A percentile compares a stretch with the other conserved stretches of the same genome.
Evolutionary conservation across 2,888 invertebrate species (phyloP).

Genomic region (Lysandra bellargus): DNA sequence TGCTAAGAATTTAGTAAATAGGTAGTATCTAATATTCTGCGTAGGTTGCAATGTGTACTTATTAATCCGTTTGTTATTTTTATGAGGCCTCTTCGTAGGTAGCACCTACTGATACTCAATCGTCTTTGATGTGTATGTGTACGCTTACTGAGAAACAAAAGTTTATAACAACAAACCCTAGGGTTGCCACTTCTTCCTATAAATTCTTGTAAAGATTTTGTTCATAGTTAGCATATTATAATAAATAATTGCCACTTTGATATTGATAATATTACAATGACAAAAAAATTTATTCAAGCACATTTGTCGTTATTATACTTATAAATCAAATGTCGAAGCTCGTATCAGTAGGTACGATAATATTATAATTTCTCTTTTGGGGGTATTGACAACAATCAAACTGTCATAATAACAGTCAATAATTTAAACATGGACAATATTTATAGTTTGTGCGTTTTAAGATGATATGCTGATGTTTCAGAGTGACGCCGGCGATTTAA

Average conservation of each 20-base stretch:
- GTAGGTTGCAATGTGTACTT: constrained; percentile 5
- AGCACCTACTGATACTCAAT: constrained; percentile 25
- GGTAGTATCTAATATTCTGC: not conserved
- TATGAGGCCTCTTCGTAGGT: not conserved
- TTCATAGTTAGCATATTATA: not conserved
- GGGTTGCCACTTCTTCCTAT: not conserved
- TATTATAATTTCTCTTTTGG: not conserved
- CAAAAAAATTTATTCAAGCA: not conserved
- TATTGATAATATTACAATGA: not conserved
- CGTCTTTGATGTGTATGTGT: constrained; percentile 23
- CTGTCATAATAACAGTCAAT: not conserved
- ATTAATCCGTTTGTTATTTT: constrained; percentile 15
- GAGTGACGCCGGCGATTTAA: too few relatives aligned
- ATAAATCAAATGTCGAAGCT: not conserved
- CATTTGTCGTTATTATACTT: not conserved
- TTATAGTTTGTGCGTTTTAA: not conserved
- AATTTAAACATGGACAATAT: not conserved
- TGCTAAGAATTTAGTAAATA: not conserved
- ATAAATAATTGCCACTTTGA: not conserved
- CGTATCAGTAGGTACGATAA: not conserved
- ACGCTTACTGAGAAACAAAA: constrained; percentile 22
- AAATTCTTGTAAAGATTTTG: not conserved
- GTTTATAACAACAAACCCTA: constrained; percentile 10
- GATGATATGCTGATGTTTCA: too few relatives aligned
- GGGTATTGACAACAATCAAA: not conserved